Evolutionary conservation across 2,113 vertebrate genomes (phyloP).

Genomic region (Rhabdomys dilectus): DNA sequence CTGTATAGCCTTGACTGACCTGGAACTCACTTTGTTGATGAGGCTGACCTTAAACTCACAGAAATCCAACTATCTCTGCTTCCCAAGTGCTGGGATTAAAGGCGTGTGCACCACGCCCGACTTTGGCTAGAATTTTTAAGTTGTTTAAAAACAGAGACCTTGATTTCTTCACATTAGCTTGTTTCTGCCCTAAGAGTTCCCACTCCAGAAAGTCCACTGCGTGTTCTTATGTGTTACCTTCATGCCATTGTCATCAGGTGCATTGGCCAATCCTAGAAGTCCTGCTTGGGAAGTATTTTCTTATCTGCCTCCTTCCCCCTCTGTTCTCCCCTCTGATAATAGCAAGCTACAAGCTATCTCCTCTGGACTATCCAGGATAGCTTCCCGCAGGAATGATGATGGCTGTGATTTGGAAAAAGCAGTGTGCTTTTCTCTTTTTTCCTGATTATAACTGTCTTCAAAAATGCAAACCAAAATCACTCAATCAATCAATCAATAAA

Average conservation of each 20-base stretch:
- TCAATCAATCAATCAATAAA: background rate
- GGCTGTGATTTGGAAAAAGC: background rate
- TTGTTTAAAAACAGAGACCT: background rate
- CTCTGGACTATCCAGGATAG: background rate
- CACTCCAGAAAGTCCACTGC: background rate
- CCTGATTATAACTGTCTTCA: background rate
- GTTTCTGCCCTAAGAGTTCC: background rate
- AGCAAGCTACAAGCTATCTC: background rate
- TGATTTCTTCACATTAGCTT: background rate
- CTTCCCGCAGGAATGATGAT: background rate
- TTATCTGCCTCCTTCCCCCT: background rate
- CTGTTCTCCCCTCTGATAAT: background rate
- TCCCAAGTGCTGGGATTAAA: background rate
- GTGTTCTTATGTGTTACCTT: background rate
- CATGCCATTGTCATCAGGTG: background rate
- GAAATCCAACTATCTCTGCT: background rate
- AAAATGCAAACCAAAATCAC: background rate
- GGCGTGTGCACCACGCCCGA: background rate
- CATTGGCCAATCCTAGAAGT: background rate
- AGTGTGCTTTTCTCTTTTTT: background rate
- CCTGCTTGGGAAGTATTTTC: background rate
- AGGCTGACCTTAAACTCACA: background rate
- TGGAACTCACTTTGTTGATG: background rate
- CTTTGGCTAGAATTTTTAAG: conserved; percentile 34
- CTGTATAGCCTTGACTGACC: background rate